Base-by-base conservation (phyloP, 1,140 invertebrate genomes). In the Achroia grisella region DNA sequence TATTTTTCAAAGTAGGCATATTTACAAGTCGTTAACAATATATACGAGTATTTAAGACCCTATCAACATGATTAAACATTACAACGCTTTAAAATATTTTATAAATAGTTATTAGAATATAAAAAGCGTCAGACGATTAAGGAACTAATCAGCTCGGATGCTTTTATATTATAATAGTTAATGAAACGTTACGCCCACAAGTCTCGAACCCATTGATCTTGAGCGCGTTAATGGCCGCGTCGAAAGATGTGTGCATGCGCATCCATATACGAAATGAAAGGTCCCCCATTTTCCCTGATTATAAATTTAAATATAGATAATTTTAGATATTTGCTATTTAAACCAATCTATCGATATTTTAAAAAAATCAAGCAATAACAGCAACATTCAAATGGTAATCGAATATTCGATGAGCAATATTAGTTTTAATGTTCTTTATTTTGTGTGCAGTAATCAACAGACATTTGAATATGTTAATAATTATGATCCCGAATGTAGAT, bases 141-240 rank as follows among this genome's bases (percentile, higher is more conserved):
- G 56, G 58, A 69, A 69, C 70, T 79, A 71, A 79, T 77, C 64
- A 75, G 63, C 60, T 71, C 54, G 56, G 67, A 64, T 71, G 60
- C 57, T 74, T 77, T 78, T 63, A 70, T 71, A 68, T 73, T 83
- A 68, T 76, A 78, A 73, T 70, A 70, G 60, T 77, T 77, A 83
- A 83, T 79, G 74, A 75, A 78, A 65, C 56, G 74, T 60, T 66
- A 62, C 76, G 71, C 79, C 76, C 72, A 83, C 72, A 47, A 51
- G 41, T 35, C 55, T 53, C 62, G 61, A 66, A 56, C 62, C 59
- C 64, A 74, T 77, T 78, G 71, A 80, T 80, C 72, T 75, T 52
- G 33, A 39, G 48, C 62, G 57, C 58, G 59, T 65, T 77, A 78
- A 75, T 68, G 62, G 70, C 45, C 56, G 63, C 59, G 68, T 59